phyloP scores from a whole-genome alignment of 2,797 vertebrate genomes.

The Percopsis omiscomaycus region DNA sequence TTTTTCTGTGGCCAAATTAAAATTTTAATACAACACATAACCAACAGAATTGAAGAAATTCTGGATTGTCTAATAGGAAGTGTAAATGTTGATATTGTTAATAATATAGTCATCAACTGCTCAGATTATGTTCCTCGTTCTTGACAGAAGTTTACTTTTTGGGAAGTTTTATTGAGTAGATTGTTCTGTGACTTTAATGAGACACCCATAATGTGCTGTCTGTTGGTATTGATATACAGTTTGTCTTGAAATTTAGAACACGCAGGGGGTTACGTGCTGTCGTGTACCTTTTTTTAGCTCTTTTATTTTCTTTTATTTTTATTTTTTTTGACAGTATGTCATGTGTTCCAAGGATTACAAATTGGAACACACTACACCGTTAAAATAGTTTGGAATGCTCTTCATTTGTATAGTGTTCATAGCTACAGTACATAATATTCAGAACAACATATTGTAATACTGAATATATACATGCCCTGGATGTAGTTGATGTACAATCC shows the following conservation, averaged over 20 bases:
- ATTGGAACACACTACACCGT: conserved; percentile 33
- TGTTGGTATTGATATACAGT: conserved; percentile 12
- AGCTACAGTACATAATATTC: conserved; percentile 30
- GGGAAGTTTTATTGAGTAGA: too few relatives aligned
- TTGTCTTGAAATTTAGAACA: conserved; percentile 28
- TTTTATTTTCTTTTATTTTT: conserved; percentile 20
- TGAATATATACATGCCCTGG: conserved; percentile 8
- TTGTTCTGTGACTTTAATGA: too few relatives aligned
- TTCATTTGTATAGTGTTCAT: conserved; percentile 8
- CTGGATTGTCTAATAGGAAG: conserved; percentile 51
- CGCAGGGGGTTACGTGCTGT: conserved; percentile 10
- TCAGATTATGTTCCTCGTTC: too few relatives aligned
- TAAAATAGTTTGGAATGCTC: conserved; percentile 30
- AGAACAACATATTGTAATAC: conserved; percentile 23
- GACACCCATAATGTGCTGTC: too few relatives aligned
- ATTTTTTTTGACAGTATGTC: conserved; percentile 23
- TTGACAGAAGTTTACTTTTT: too few relatives aligned
- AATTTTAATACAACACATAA: background rate
- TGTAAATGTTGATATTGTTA: conserved; percentile 27
- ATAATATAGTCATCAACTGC: background rate
- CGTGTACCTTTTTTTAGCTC: background rate
- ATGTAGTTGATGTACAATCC: conserved; percentile 32
- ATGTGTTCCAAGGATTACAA: conserved; percentile 34
- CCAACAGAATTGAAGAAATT: background rate
- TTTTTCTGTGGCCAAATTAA: conserved; percentile 5